Base-by-base conservation (phyloP, 2,888 invertebrate species). In the Calephelis perditalis region DNA sequence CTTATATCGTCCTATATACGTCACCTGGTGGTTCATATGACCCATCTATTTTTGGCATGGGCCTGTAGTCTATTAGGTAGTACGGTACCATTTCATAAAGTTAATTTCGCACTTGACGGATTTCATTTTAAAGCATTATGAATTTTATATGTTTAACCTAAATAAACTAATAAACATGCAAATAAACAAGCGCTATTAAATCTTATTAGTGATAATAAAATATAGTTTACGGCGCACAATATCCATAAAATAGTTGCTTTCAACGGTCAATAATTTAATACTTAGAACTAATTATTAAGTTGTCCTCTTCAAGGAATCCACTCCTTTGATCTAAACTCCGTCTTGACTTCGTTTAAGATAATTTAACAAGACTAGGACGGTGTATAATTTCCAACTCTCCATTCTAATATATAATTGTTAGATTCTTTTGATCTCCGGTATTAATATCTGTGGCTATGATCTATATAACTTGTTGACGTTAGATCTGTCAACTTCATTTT, bases 311-410 rank as follows among this genome's bases (percentile, higher is more conserved):
- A 52, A 61, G 59, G 65, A 65, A 66, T 56, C 54, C 52, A 58
- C 59, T 63, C 66, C 78, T 82, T 82, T 82, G 82, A 83, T 71
- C 78, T 76, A 62, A 62, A 58, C 67, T 63, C 68, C 66, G 75
- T 71, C 69, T 71, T 72, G 72, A 72, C 70, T 72, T 68, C 71
- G 74, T 76, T 77, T 70, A 69, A 73, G 71, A 76, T 80, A 77
- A 80, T 80, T 77, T 71, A 72, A 78, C 78, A 72, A 70, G 69
- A 64, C 67, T 60, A 61, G 62, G 63, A 67, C 66, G 61, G 63
- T 60, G 59, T 64, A 44, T 57, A 52, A 56, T 65, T 67, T 64
- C 68, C 62, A 61, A 66, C 57, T 64, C 63, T 67, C 64, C 58
- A 63, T 68, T 67, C 69, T 67, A 64, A 70, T 68, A 64, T 67